These are phyloP conservation scores for Drosophila gunungcola DNA, from an alignment of 1,140 invertebrate species.

Conservation along the genomic window DNA sequence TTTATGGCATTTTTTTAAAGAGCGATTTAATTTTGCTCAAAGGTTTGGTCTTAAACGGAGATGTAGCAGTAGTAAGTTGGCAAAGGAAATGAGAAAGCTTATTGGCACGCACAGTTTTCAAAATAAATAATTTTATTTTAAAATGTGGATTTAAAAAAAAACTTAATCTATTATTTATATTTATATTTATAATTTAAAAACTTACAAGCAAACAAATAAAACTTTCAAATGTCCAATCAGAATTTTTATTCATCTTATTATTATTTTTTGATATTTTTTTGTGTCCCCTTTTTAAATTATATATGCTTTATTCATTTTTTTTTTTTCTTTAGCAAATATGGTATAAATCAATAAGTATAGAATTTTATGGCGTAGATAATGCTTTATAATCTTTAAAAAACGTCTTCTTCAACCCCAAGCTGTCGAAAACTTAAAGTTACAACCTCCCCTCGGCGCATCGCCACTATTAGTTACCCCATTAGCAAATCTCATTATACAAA, in stretches of 20 bases:
- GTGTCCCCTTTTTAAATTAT: too few species aligned
- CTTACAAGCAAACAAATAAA: too few species aligned
- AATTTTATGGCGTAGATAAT: neutral
- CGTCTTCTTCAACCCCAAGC: neutral
- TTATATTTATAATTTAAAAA: too few species aligned
- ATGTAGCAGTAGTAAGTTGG: neutral
- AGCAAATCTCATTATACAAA: slow-evolving; percentile 55
- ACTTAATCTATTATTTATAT: too few species aligned
- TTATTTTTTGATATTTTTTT: too few species aligned
- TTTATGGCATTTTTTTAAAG: slow-evolving; percentile 15
- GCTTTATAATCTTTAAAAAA: neutral
- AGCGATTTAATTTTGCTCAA: slow-evolving; percentile 12
- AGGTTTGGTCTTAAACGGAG: neutral
- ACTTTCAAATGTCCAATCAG: too few species aligned
- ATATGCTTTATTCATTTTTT: too few species aligned
- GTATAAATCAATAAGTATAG: too few species aligned
- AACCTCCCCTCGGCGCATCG: slow-evolving; percentile 5
- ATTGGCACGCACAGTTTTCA: neutral
- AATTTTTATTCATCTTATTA: too few species aligned
- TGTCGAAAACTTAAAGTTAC: slow-evolving; percentile 4
- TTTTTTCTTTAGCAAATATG: too few species aligned
- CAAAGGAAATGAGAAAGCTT: too few species aligned
- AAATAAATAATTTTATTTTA: neutral
- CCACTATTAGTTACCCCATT: slow-evolving; percentile 45
- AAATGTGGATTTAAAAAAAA: too few species aligned